Evolutionary conservation across 2,888 invertebrate species (phyloP).

Genomic region (Heliconius ethilla): DNA sequence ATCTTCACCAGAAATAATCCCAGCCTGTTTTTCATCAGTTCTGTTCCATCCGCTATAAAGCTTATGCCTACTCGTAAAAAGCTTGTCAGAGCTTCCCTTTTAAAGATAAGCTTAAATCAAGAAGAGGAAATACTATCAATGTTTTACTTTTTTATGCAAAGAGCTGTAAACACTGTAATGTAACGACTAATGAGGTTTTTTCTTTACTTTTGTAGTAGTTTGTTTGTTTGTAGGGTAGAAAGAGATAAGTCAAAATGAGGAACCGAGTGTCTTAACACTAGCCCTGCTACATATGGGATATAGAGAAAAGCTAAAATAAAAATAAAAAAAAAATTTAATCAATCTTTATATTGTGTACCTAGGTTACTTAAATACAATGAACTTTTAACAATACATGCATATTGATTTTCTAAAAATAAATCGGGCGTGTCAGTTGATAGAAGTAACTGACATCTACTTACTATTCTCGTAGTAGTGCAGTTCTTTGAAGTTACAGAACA

Average conservation of each 20-base stretch:
- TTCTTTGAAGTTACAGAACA: neutral
- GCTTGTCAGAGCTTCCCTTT: slow-evolving; percentile 1
- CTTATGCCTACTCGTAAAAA: neutral
- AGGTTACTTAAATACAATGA: neutral
- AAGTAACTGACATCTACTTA: neutral
- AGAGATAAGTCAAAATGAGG: too few species aligned
- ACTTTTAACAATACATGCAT: neutral
- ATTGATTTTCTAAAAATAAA: slow-evolving; percentile 25
- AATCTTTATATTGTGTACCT: neutral
- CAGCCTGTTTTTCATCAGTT: slow-evolving; percentile 4
- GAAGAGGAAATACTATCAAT: neutral
- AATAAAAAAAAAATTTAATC: too few species aligned
- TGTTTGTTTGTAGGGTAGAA: too few species aligned
- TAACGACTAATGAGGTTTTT: neutral
- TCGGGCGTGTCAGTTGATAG: neutral
- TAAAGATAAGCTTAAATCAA: neutral
- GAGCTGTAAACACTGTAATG: neutral
- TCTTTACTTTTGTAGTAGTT: too few species aligned
- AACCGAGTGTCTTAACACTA: too few species aligned
- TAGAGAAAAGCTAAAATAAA: too few species aligned
- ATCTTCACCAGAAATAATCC: neutral
- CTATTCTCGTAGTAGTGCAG: neutral
- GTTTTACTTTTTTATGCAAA: neutral
- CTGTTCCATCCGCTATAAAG: slow-evolving; percentile 7
- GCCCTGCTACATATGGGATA: too few species aligned